These are phyloP conservation scores for Catocala fraxini DNA, from an alignment of 2,888 invertebrate genomes.

Conservation along the genomic window DNA sequence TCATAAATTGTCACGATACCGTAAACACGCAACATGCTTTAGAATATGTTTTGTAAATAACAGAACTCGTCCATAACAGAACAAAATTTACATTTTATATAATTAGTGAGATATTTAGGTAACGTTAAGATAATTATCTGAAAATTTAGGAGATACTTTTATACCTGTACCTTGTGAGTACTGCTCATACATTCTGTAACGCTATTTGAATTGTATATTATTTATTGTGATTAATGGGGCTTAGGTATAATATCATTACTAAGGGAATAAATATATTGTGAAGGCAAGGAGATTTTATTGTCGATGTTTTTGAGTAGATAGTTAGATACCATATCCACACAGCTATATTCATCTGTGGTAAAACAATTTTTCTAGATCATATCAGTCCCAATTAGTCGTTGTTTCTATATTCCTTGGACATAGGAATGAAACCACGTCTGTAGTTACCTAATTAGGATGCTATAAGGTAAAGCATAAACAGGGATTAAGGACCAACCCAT, in stretches of 20 bases:
- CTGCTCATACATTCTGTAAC: slow-evolving; percentile 65
- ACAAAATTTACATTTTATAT: slow-evolving; percentile 46
- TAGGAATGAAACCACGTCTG: too few relatives aligned
- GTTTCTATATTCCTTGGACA: neutral
- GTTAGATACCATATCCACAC: slow-evolving; percentile 6
- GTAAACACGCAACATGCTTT: slow-evolving; percentile 77
- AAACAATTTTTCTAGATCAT: neutral
- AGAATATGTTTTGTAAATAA: slow-evolving; percentile 68
- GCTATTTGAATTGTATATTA: slow-evolving; percentile 17
- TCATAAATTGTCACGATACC: slow-evolving; percentile 33
- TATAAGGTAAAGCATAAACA: too few relatives aligned
- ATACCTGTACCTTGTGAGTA: slow-evolving; percentile 45
- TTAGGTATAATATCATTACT: slow-evolving; percentile 7
- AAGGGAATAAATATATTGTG: slow-evolving; percentile 18
- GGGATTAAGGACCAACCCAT: too few relatives aligned
- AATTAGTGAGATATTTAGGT: slow-evolving; percentile 49
- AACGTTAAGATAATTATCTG: slow-evolving; percentile 52
- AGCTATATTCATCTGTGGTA: slow-evolving; percentile 6
- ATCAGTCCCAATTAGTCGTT: neutral
- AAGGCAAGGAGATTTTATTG: slow-evolving; percentile 41
- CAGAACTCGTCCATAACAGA: slow-evolving; percentile 48
- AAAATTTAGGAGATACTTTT: slow-evolving; percentile 50
- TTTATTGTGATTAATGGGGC: slow-evolving; percentile 7
- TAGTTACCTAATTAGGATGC: too few relatives aligned
- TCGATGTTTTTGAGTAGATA: slow-evolving; percentile 32